Conservation (phyloP, 53 echinoderm and acorn worm genomes). For the Henricia sp. region DNA sequence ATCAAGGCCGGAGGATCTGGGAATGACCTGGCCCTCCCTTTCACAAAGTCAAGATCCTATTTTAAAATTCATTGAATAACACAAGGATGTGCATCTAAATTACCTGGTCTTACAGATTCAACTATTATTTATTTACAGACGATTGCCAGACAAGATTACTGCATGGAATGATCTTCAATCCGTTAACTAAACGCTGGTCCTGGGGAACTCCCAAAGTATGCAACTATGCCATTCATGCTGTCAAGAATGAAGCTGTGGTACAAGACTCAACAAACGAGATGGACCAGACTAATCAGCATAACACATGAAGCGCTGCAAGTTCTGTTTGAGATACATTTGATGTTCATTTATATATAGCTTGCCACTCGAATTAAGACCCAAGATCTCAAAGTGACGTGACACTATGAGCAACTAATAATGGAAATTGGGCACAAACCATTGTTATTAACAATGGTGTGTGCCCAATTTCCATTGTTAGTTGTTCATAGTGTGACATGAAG, state of each 20-base stretch:
- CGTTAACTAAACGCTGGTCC: slow-evolving; percentile 80
- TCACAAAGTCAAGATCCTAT: neutral
- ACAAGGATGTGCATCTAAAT: neutral
- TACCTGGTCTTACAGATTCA: neutral
- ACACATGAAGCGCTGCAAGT: too few relatives aligned
- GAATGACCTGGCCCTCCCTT: neutral
- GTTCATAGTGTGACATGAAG: too few relatives aligned
- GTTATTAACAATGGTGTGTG: too few relatives aligned
- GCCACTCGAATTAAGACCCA: too few relatives aligned
- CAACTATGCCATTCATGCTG: slow-evolving; percentile 86
- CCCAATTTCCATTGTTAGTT: too few relatives aligned
- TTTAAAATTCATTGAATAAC: neutral
- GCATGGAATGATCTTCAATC: slow-evolving; percentile 90
- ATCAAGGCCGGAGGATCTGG: neutral
- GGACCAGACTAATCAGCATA: too few relatives aligned
- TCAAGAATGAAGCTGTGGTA: slow-evolving; percentile 44
- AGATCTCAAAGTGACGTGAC: too few relatives aligned
- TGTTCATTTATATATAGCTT: too few relatives aligned
- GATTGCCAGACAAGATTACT: slow-evolving; percentile 66
- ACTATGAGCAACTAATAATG: too few relatives aligned
- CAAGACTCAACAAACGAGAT: too few relatives aligned
- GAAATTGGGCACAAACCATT: too few relatives aligned
- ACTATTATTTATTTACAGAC: slow-evolving; percentile 78
- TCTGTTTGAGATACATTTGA: too few relatives aligned
- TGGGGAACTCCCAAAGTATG: slow-evolving; percentile 68